phyloP scores from a whole-genome alignment of 2,797 vertebrate species.

The Leuciscus waleckii region DNA sequence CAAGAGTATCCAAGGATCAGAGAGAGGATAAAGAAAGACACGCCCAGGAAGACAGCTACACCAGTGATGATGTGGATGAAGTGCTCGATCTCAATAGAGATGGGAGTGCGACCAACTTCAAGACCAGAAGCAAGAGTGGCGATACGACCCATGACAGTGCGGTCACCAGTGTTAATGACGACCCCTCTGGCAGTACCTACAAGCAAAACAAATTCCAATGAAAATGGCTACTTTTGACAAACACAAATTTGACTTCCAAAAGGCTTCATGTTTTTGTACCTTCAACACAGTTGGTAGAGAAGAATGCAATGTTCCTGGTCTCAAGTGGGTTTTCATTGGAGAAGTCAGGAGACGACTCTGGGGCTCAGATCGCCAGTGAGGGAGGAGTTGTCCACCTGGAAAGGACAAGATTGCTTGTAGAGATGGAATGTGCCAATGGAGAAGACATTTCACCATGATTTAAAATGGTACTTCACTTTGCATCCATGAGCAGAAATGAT shows the following conservation, averaged over 20 bases:
- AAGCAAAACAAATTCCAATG: neutral
- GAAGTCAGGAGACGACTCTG: constrained; percentile 94
- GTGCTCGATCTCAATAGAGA: constrained; percentile 93
- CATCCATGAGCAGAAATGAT: constrained; percentile 91
- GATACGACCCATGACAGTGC: constrained; percentile 96
- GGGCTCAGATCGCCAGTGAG: constrained; percentile 95
- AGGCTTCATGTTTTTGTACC: constrained; percentile 72
- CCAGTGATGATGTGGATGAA: constrained; percentile 98
- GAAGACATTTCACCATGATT: neutral
- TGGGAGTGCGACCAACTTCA: constrained; percentile 93
- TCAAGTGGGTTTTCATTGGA: constrained; percentile 96
- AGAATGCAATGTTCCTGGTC: constrained; percentile 97
- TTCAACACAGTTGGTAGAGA: constrained; percentile 98
- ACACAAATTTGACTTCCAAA: neutral
- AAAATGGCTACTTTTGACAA: neutral
- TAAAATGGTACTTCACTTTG: constrained; percentile 77
- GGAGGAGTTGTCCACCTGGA: constrained; percentile 95
- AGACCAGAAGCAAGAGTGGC: constrained; percentile 93
- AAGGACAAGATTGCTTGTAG: neutral
- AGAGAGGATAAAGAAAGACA: constrained; percentile 93
- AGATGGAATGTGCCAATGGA: neutral
- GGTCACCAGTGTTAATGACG: constrained; percentile 93
- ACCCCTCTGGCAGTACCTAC: constrained; percentile 92
- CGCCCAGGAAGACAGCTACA: constrained; percentile 92
- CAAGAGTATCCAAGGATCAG: constrained; percentile 92